Base-by-base conservation (phyloP, 2,797 vertebrate genomes). In the Esox masquinongy region DNA sequence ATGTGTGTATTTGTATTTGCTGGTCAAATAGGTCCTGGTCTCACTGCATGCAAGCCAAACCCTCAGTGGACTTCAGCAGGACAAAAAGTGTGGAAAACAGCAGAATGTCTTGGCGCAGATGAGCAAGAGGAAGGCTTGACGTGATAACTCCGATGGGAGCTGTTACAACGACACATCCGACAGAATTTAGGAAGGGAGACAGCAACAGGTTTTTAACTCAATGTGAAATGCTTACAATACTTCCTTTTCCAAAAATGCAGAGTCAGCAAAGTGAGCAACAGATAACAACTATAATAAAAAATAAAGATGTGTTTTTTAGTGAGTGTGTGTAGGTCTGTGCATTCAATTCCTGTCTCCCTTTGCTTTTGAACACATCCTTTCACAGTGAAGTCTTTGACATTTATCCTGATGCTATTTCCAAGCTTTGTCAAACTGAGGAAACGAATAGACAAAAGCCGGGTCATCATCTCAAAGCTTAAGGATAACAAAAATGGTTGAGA, bases 251-350 rank as follows among this genome's bases (percentile, higher is more conserved):
- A 31, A 31, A 31, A 31, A 3, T 31, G 29, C 29, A 31, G 29
- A 31, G 29, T 39, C 36, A 39, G 36, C 74, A 88, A 81, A 82
- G 86, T 91, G 92, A 85, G 7, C 82, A 75, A 14, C 12, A 15
- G 4, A 1, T 19, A 15, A 9, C 78, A 73, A 78, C 82, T 36
- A 39, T 49, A 76, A 80, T 82, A 79, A 84, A 83, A n/a, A 43
- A 19, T 84, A 75, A 79, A 74, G 83, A n/a, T 89, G 68, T 80
- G 85, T 87, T 91, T 91, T 90, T 90, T 80, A 87, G 79, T 81
- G 63, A 72, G 69, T 61, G 22, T 1, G 22, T 61, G 59, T 63
- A 31, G 29, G 29, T 31, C 29, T 31, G 29, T 31, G 29, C 3
- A 3, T 31, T 31, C 29, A 31, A 31, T 0, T 69, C 59, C 64